Conservation (phyloP, 2,797 vertebrate species). For the Macropus fuliginosus region DNA sequence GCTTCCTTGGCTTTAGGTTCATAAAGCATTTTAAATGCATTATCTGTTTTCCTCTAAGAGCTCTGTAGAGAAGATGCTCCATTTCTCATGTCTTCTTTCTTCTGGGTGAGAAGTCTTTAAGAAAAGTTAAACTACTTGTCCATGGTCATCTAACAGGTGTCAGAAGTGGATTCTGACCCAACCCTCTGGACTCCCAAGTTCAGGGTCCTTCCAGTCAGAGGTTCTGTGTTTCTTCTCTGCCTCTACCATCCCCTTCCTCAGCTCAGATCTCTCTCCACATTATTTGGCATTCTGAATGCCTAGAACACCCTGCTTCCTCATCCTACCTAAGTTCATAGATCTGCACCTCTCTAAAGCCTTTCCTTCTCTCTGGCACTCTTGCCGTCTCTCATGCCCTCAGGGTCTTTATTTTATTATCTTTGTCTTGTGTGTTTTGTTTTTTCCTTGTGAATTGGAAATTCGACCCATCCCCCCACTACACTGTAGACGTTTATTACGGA, state of each 20-base stretch:
- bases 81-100: neutral
- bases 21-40: neutral
- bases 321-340: neutral
- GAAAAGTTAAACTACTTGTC: neutral
- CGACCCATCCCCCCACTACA: neutral
- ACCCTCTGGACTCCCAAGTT: neutral
- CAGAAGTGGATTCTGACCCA: neutral
- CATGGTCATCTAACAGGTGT: no score
- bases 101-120: neutral
- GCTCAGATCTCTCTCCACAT: neutral
- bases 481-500: neutral
- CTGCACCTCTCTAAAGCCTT: neutral
- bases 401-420: neutral
- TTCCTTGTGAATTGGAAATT: neutral
- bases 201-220: neutral
- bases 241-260: conserved; percentile 1
- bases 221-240: conserved; percentile 4
- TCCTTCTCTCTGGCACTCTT: neutral
- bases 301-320: neutral
- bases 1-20: neutral
- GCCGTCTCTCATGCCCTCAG: neutral
- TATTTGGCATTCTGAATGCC: neutral
- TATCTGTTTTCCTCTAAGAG: neutral
- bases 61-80: neutral
- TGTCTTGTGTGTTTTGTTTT: neutral